phyloP scores from a whole-genome alignment of 2,797 vertebrate genomes.

The Catostomus latipinnis region DNA sequence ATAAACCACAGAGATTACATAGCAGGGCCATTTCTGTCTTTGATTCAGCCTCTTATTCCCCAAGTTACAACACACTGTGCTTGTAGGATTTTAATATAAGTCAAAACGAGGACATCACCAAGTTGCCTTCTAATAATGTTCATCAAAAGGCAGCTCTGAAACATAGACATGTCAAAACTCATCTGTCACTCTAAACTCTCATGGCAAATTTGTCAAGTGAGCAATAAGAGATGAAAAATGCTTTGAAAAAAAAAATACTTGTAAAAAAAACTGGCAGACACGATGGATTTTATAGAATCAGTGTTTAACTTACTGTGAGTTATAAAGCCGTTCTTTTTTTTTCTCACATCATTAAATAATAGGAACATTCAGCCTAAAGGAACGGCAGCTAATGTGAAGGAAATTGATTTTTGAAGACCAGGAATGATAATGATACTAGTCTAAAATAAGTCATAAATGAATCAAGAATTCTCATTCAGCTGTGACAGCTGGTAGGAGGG shows the following conservation, averaged over 20 bases:
- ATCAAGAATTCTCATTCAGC: constrained; percentile 59
- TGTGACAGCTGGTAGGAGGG: constrained; percentile 49
- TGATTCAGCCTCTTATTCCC: not conserved
- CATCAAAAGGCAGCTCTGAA: not conserved
- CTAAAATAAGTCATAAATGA: constrained; percentile 66
- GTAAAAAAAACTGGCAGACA: not conserved
- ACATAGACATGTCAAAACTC: constrained; percentile 10
- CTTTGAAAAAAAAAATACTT: not conserved
- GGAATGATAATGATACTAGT: constrained; percentile 55
- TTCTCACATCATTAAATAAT: constrained; percentile 38
- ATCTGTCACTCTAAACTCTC: not conserved
- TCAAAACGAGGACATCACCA: not conserved
- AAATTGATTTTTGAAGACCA: constrained; percentile 59
- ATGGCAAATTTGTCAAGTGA: constrained; percentile 23
- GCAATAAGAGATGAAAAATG: constrained; percentile 1
- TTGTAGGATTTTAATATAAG: not conserved
- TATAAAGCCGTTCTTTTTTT: not conserved
- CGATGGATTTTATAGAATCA: constrained; percentile 20
- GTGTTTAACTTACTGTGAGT: constrained; percentile 30
- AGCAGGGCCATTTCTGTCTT: not conserved
- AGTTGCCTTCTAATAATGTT: constrained; percentile 23
- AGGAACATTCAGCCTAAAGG: constrained; percentile 47
- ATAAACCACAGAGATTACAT: not conserved
- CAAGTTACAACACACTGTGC: not conserved
- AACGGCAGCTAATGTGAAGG: constrained; percentile 50